Conservation (phyloP, 1,140 invertebrate genomes). For the Ephestia elutella region DNA sequence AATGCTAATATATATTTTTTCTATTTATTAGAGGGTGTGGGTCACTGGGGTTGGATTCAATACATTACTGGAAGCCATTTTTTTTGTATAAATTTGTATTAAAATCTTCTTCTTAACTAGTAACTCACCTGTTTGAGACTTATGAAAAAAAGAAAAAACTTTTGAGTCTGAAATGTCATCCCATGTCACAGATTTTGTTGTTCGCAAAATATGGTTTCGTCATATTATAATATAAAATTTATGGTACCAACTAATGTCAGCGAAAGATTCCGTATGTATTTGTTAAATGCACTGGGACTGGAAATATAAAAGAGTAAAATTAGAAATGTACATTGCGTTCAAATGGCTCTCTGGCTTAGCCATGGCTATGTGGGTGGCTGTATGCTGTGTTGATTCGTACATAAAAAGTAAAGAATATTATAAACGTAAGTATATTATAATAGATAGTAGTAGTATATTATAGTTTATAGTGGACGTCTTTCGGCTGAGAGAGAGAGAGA, state of each 20-base stretch:
- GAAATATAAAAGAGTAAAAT: slow-evolving; percentile 8
- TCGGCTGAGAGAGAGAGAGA: too few species aligned
- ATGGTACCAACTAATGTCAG: slow-evolving; percentile 17
- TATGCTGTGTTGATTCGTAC: slow-evolving; percentile 28
- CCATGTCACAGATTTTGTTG: slow-evolving; percentile 26
- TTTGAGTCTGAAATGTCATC: slow-evolving; percentile 19
- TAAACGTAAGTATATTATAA: slow-evolving; percentile 17
- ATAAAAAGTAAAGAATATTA: background rate
- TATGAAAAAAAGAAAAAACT: background rate
- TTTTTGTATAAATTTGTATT: too few species aligned
- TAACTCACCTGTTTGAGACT: background rate
- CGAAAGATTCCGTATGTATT: slow-evolving; percentile 16
- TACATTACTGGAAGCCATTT: too few species aligned
- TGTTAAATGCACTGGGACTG: background rate
- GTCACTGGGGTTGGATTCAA: too few species aligned
- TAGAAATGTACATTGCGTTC: slow-evolving; percentile 60
- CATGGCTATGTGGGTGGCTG: slow-evolving; percentile 45
- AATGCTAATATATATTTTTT: too few species aligned
- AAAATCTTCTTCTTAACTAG: too few species aligned
- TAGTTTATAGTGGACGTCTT: too few species aligned
- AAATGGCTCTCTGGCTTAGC: slow-evolving; percentile 49
- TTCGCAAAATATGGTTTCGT: slow-evolving; percentile 32
- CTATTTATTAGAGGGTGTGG: too few species aligned
- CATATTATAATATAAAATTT: slow-evolving; percentile 32
- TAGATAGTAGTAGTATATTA: too few species aligned